phyloP scores from a whole-genome alignment of 2,888 invertebrate genomes.

The Luffia ferchaultella region DNA sequence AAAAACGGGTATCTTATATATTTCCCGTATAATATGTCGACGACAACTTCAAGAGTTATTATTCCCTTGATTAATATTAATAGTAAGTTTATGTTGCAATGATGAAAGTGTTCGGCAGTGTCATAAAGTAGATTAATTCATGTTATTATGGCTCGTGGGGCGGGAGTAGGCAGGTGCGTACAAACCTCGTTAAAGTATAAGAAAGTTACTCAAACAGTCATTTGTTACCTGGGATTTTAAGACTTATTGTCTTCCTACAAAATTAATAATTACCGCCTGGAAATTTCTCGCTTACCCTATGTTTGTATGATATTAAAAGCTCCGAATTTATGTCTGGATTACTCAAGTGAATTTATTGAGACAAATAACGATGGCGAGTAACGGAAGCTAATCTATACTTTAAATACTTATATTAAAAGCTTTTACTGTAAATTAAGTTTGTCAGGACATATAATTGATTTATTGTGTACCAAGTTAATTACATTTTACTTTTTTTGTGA shows the following conservation, averaged over 20 bases:
- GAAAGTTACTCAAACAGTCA: slow-evolving; percentile 33
- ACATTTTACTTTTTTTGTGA: too few relatives aligned
- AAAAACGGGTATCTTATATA: too few relatives aligned
- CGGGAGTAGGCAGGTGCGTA: slow-evolving; percentile 4
- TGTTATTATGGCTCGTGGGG: neutral
- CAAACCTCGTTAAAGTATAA: slow-evolving; percentile 8
- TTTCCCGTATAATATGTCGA: neutral
- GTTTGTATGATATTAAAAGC: neutral
- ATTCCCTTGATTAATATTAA: neutral
- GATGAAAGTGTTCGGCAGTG: neutral
- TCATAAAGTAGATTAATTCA: neutral
- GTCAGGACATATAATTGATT: too few relatives aligned
- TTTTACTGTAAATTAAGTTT: too few relatives aligned
- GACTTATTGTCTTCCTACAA: slow-evolving; percentile 34
- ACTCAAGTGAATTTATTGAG: neutral
- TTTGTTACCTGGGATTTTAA: slow-evolving; percentile 34
- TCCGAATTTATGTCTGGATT: neutral
- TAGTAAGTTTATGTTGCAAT: neutral
- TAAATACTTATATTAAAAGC: too few relatives aligned
- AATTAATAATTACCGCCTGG: slow-evolving; percentile 35
- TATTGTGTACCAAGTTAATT: too few relatives aligned
- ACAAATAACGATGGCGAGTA: neutral
- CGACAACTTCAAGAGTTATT: neutral
- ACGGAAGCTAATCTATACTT: too few relatives aligned
- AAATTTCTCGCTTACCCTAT: slow-evolving; percentile 24